These are phyloP conservation scores for Anisognathus igniventris DNA, from an alignment of 2,797 vertebrate genomes.

Conservation along the genomic window DNA sequence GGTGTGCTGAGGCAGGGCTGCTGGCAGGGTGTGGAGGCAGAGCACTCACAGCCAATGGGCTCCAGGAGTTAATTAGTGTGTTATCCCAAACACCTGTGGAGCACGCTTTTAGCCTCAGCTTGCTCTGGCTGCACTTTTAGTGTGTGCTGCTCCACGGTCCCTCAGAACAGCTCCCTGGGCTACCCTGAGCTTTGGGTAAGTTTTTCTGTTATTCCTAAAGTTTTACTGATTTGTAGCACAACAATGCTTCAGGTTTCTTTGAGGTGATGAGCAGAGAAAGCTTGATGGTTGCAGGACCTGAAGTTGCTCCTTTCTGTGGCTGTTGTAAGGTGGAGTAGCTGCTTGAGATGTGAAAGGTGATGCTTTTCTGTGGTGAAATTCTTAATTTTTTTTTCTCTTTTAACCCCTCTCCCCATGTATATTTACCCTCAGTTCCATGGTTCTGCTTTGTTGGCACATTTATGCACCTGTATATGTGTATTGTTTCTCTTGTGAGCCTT, in stretches of 20 bases:
- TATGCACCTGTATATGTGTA: background rate
- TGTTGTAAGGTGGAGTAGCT: background rate
- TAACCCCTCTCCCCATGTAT: fast-evolving
- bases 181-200: background rate
- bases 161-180: background rate
- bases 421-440: fast-evolving
- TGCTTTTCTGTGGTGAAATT: background rate
- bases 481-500: background rate
- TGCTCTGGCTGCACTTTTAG: fast-evolving
- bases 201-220: background rate
- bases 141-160: fast-evolving
- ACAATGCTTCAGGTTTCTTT: fast-evolving
- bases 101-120: fast-evolving
- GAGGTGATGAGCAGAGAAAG: background rate
- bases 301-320: background rate
- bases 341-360: background rate
- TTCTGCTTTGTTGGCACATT: background rate
- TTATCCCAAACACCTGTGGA: background rate
- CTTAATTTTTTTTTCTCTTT: fast-evolving
- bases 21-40: background rate
- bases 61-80: background rate
- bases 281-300: background rate
- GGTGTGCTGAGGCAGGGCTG: background rate
- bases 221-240: background rate
- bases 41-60: background rate